Evolutionary conservation across 2,113 vertebrate species (phyloP), one percentile per base, ranked within the genome.

Genomic region (Chlamydotis undulata): DNA sequence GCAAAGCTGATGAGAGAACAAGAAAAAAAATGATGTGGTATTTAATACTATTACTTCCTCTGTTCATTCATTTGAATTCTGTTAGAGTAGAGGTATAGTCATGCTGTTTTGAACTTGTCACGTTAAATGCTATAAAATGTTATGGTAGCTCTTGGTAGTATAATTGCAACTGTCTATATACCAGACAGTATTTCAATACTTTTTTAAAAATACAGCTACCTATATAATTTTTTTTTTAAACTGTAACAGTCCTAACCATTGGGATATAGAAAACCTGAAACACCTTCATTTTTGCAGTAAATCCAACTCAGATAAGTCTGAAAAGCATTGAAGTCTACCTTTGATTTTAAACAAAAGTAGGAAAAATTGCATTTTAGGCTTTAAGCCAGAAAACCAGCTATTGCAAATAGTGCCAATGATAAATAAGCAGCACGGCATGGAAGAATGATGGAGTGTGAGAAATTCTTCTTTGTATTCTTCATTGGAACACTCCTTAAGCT

Each of bases 1-100:
- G 57, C 57, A 93, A 93, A 90, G 52, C 50, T 86, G 83, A 90
- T 85, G 90, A 85, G 47, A 49, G 83, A 96, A 92, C 68, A 96
- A 80, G 78, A 91, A 50, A 76, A 50, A 76, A 87, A 94, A 93
- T 81, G 14, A 86, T 88, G 55, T 63, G 45, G 52, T 65, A 52
- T 88, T 91, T 94, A 65, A 68, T 94, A 80, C 45, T 82, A 26
- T 69, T 73, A 37, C 41, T 94, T 83, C 78, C n/a, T 85, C n/a
- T 41, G 57, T 41, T 91, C 81, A 39, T 90, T 95, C 55, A 87
- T 96, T 91, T 88, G 43, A 64, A 85, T 95, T 89, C 87, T 90
- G 41, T 45, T 65, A 61, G 31, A 59, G 60, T 33, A 91, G 43
- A 76, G 50, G 35, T 69, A 67, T 31, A 82, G 19, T 64, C 65